phyloP scores from a whole-genome alignment of 2,888 invertebrate genomes.

The Sesia bembeciformis region DNA sequence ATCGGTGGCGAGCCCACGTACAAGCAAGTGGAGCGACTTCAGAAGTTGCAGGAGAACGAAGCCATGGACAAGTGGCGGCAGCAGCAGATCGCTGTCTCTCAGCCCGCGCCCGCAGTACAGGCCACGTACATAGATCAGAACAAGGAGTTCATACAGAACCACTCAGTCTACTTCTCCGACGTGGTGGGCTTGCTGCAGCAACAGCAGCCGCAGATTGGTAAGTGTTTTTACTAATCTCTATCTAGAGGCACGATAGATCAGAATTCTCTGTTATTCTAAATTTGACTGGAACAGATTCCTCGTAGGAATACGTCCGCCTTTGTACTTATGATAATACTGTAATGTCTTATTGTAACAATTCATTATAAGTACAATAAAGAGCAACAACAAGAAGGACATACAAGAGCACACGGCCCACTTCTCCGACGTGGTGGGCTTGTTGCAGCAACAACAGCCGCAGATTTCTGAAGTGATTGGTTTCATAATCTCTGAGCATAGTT shows the following conservation, averaged over 20 bases:
- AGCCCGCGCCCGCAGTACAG: constrained; percentile 26
- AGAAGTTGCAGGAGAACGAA: constrained; percentile 34
- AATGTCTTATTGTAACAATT: no score
- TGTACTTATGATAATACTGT: no score
- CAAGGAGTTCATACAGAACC: constrained; percentile 37
- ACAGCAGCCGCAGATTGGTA: constrained; percentile 43
- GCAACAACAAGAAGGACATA: constrained; percentile 30
- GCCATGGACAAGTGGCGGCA: constrained; percentile 23
- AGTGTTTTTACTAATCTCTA: constrained; percentile 1
- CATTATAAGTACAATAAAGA: no score
- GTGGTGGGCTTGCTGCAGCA: constrained; percentile 42
- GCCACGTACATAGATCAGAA: constrained; percentile 42
- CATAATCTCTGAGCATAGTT: no score
- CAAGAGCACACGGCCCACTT: constrained; percentile 43
- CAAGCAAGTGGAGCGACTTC: constrained; percentile 55
- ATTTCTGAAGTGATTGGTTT: constrained; percentile 26
- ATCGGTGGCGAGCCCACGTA: constrained; percentile 63
- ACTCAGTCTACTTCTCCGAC: constrained; percentile 50
- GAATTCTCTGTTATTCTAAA: no score
- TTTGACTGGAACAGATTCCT: no score
- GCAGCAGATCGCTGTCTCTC: constrained; percentile 22
- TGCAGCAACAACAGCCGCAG: constrained; percentile 40
- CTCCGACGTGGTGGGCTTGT: constrained; percentile 43
- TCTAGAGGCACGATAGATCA: background rate
- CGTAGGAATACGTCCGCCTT: no score